Evolutionary conservation across 2,888 invertebrate genomes (phyloP).

Genomic region (Lasioglossum figueresi): DNA sequence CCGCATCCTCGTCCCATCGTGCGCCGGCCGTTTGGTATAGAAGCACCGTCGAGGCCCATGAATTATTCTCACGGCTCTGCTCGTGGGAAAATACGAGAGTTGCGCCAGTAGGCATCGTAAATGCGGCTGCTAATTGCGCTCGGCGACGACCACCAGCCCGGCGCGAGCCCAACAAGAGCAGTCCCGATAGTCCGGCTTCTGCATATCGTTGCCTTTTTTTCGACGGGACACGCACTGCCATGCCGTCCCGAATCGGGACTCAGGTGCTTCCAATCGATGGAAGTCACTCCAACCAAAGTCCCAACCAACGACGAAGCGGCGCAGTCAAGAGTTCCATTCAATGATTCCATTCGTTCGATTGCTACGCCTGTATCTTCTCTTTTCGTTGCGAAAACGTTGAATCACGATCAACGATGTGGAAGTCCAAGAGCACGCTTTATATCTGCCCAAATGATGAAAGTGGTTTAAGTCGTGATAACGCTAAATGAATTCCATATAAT

Average conservation of each 20-base stretch:
- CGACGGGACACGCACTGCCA: background rate
- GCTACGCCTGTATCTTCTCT: background rate
- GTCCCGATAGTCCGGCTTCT: background rate
- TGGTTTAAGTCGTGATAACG: no score
- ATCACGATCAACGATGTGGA: no score
- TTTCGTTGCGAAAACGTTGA: background rate
- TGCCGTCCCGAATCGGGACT: background rate
- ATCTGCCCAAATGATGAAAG: no score
- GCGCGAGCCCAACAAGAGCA: background rate
- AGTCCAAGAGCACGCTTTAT: no score
- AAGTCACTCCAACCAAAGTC: background rate
- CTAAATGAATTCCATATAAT: no score
- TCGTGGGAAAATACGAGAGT: slow-evolving; percentile 82
- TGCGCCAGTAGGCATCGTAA: slow-evolving; percentile 81
- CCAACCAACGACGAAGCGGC: background rate
- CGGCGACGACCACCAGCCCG: slow-evolving; percentile 64
- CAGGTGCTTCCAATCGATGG: background rate
- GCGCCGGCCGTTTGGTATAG: slow-evolving; percentile 60
- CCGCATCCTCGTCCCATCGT: slow-evolving; percentile 43
- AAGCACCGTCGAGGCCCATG: slow-evolving; percentile 76
- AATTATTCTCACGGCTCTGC: slow-evolving; percentile 83
- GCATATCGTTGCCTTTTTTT: slow-evolving; percentile 56
- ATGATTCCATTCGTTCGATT: background rate
- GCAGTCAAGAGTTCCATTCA: no score
- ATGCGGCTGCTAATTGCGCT: slow-evolving; percentile 81